These are phyloP conservation scores for Neoseiulus cucumeris DNA, from an alignment of 1,140 invertebrate genomes.

Conservation along the genomic window DNA sequence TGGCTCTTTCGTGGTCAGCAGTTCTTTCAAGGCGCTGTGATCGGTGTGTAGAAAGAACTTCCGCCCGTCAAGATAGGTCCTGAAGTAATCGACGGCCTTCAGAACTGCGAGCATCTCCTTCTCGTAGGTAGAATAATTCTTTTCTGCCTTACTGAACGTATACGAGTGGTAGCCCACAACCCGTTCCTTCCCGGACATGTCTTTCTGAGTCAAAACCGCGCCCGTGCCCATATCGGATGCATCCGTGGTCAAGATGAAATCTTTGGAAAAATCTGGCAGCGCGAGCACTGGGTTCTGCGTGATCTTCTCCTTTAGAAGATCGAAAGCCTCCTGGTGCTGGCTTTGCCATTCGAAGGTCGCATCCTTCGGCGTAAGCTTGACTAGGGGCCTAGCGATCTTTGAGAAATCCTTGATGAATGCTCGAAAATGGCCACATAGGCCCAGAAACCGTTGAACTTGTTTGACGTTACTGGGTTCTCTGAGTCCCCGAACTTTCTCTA, in stretches of 20 bases:
- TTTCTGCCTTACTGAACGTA: too few relatives aligned
- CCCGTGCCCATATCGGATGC: slow-evolving; percentile 15
- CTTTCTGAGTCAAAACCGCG: slow-evolving; percentile 15
- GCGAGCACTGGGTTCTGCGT: slow-evolving; percentile 12
- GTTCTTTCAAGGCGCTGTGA: too few relatives aligned
- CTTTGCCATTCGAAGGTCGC: slow-evolving; percentile 17
- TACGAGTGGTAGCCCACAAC: too few relatives aligned
- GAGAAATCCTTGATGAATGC: slow-evolving; percentile 28
- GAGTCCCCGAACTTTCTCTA: too few relatives aligned
- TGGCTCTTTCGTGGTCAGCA: too few relatives aligned
- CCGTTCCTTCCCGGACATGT: slow-evolving; percentile 7
- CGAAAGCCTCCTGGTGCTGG: slow-evolving; percentile 15
- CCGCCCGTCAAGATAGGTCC: too few relatives aligned
- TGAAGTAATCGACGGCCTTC: too few relatives aligned
- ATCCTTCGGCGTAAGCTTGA: too few relatives aligned
- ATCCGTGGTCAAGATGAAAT: slow-evolving; percentile 14
- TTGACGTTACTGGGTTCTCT: slow-evolving; percentile 24
- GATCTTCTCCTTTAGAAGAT: slow-evolving; percentile 15
- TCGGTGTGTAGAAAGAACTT: too few relatives aligned
- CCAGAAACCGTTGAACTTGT: slow-evolving; percentile 29
- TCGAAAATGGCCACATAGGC: slow-evolving; percentile 29
- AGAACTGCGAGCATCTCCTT: too few relatives aligned
- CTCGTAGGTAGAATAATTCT: too few relatives aligned
- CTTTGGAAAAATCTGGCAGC: slow-evolving; percentile 7
- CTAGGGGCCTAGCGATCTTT: slow-evolving; percentile 18